Base-by-base conservation (phyloP, 2,888 invertebrate species). In the Drosophila mettleri region DNA sequence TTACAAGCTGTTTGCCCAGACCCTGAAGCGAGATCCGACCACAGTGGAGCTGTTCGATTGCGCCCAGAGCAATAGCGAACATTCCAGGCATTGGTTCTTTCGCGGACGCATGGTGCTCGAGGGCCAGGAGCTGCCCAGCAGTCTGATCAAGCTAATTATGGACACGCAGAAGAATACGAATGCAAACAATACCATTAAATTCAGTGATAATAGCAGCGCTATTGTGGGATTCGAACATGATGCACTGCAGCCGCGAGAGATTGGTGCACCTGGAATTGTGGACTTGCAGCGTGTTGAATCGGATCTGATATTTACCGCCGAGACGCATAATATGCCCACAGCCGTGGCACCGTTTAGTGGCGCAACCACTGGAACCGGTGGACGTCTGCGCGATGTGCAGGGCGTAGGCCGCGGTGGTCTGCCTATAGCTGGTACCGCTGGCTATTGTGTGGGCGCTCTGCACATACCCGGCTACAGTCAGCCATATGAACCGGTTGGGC, bases 41-140 rank as follows among this genome's bases (percentile, higher is more conserved):
- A 98, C 97, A 90, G 98, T 99, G 0, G 99, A 99, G 91, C 95
- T 98, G 86, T 99, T 99, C 93, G 99, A 99, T 93, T 94, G 99
- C 80, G 99, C 99, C 3, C 99, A 99, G 92, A 98, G 98, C 31
- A 99, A 99, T 91, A 98, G 98, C 92, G 99, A 99, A 91, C 99
- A 99, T 92, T 98, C 98, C 69, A 94, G 99, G 6, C 99, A 99
- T 93, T 99, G 99, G 99, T 99, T 99, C 93, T 99, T 99, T 93
- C 97, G 97, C 93, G 98, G 98, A 0, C 95, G 95, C 89, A 95
- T 98, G 93, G 92, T 97, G 51, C 93, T 98, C 49, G 97, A 99
- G 93, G 97, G 96, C 0, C 91, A 94, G 79, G 92, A 94, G 80
- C 95, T 95, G 88, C 93, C 95, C n/a, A 94, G 96, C 88, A 97